These are phyloP conservation scores for Aldabrachelys gigantea DNA, from an alignment of 2,113 vertebrate genomes.

Conservation along the genomic window DNA sequence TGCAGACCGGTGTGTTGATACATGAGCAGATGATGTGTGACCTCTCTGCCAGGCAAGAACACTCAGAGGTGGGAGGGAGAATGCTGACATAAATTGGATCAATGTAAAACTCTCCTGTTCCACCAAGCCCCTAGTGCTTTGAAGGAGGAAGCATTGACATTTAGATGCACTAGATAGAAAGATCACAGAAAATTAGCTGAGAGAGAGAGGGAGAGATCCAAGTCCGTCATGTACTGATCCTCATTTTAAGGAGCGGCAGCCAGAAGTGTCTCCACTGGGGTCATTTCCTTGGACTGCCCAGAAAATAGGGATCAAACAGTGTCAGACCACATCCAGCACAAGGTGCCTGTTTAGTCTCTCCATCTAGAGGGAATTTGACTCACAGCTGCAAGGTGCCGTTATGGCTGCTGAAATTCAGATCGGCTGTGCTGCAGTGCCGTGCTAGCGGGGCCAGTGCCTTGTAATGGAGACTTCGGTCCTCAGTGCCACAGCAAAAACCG, in stretches of 20 bases:
- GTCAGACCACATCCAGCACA: neutral
- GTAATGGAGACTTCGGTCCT: neutral
- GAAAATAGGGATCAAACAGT: fast-evolving
- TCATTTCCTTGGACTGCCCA: neutral
- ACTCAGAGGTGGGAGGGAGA: fast-evolving
- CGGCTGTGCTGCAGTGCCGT: neutral
- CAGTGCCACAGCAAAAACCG: neutral
- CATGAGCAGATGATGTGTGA: neutral
- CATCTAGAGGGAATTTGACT: neutral
- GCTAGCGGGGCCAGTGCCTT: neutral
- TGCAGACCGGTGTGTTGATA: neutral
- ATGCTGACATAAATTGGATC: neutral
- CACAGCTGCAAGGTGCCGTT: neutral
- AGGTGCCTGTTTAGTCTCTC: neutral
- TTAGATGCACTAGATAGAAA: constrained; percentile 23
- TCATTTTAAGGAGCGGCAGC: constrained; percentile 3
- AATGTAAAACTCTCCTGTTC: neutral
- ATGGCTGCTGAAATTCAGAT: neutral
- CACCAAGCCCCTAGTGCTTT: constrained; percentile 20
- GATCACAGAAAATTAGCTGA: constrained; percentile 26
- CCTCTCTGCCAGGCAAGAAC: neutral
- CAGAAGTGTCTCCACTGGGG: constrained; percentile 7
- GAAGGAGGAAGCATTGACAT: constrained; percentile 29
- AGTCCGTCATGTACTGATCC: constrained; percentile 33
- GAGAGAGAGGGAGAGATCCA: neutral